These are phyloP conservation scores for Eupsittula cactorum DNA, from an alignment of 2,113 vertebrate genomes.

Conservation along the genomic window DNA sequence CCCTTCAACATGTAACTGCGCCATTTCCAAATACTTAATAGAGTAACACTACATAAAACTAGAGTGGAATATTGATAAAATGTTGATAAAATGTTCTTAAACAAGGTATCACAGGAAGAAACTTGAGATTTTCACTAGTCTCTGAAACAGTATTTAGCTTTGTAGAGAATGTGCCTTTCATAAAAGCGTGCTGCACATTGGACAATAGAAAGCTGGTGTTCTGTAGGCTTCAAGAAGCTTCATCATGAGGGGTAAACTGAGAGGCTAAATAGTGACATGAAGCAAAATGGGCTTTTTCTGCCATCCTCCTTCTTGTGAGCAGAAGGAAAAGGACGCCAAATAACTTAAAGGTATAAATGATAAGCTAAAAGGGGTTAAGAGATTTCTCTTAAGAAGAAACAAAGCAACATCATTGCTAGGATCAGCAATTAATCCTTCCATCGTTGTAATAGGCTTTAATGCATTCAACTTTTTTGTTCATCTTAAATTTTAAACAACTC, in stretches of 20 bases:
- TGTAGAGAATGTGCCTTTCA: not conserved
- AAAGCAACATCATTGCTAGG: not conserved
- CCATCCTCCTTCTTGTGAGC: not conserved
- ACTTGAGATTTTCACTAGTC: not conserved
- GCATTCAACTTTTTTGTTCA: not conserved
- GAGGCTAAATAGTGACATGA: not conserved
- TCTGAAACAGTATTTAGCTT: not conserved
- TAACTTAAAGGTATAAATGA: not conserved
- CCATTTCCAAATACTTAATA: not conserved
- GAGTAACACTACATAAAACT: not conserved
- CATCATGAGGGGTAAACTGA: not conserved
- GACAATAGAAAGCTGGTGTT: not conserved
- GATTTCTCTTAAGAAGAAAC: not conserved
- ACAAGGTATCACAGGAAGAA: not conserved
- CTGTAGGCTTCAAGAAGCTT: not conserved
- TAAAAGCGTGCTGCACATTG: not conserved
- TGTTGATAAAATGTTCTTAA: not conserved
- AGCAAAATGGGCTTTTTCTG: not conserved
- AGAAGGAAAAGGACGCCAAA: not conserved
- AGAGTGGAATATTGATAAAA: not conserved
- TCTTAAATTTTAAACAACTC: not conserved
- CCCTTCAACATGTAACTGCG: not conserved
- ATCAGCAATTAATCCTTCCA: not conserved
- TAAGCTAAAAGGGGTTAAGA: not conserved
- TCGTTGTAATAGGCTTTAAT: not conserved